phyloP scores from a whole-genome alignment of 1,140 invertebrate species.

The Drosophila bifasciata region DNA sequence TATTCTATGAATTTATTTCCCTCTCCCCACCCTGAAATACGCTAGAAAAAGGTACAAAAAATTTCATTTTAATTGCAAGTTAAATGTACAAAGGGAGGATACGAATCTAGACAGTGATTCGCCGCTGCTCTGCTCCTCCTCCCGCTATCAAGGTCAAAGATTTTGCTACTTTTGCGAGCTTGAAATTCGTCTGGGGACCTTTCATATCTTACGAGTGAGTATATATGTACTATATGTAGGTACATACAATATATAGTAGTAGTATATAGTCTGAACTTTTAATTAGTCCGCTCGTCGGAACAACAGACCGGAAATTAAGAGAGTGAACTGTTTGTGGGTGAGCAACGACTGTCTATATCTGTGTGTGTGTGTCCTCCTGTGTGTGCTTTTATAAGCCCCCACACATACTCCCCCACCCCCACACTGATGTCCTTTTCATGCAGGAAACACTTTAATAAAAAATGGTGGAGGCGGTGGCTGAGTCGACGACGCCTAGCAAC shows the following conservation, averaged over 20 bases:
- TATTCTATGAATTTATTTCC: no score
- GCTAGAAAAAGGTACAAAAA: no score
- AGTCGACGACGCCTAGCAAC: constrained; percentile 14
- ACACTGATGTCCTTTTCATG: constrained; percentile 39
- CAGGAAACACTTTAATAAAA: constrained; percentile 52
- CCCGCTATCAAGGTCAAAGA: constrained; percentile 40
- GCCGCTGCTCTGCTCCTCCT: no score
- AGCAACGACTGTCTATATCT: constrained; percentile 4
- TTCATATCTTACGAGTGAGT: constrained; percentile 48
- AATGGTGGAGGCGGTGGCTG: constrained; percentile 13
- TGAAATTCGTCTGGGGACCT: constrained; percentile 48
- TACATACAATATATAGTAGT: no score
- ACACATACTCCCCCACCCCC: constrained; percentile 13
- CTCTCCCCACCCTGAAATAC: no score
- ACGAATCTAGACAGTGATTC: no score
- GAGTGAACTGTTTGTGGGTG: constrained; percentile 58
- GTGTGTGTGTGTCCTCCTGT: constrained; percentile 8
- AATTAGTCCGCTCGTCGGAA: constrained; percentile 71
- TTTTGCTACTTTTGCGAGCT: constrained; percentile 18
- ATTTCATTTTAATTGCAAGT: no score
- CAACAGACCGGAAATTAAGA: constrained; percentile 79
- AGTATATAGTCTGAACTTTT: constrained; percentile 64
- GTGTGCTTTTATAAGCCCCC: constrained; percentile 37
- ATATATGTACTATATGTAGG: no score
- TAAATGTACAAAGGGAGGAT: no score